Evolutionary conservation across 2,113 vertebrate species (phyloP), one percentile per base, ranked within the genome.

Genomic region (Lethenteron camtschaticum): DNA sequence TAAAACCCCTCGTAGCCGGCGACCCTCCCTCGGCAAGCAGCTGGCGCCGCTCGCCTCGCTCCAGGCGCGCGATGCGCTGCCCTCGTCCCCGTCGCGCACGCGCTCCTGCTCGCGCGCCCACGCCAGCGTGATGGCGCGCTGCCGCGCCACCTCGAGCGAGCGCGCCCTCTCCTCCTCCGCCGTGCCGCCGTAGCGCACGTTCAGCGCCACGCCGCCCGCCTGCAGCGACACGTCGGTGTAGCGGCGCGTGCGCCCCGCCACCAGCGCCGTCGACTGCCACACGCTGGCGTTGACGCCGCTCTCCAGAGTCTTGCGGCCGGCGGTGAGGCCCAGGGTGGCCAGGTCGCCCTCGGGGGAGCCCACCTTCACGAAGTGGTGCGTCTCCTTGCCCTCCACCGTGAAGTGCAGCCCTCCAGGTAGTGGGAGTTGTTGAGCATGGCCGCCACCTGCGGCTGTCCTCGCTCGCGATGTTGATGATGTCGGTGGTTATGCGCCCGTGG

Each of bases 1-100:
- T 90, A 96, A 78, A 85, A 95, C 73, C 92, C 90, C 0, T 99
- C 92, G 11, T 95, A 99, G 79, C 90, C 90, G 76, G 87, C 88
- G 74, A 92, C 90, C 72, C 83, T 82, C 72, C 90, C 0, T 83
- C 82, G 79, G 79, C 86, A 73, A 99, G 82, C 74, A 90, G 82
- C 79, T 99, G 90, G 41, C 95, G 92, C 78, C 83, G 87, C 78
- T 97, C 92, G 71, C 85, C 73, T 95, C 92, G 73, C 89, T 97
- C 95, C 92, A 99, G 9, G 83, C 80, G 56, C 90, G 83, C 56
- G 87, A 82, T 5, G 41, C 41, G 41, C 41, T 41, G 63, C 92
- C 87, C 72, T 99, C 92, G 80, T 97, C 92, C 73, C 95, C 92
- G 16, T 90, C 90, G 78, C 83, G 79, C 69, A 99, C 82, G 85